Evolutionary conservation across 2,113 vertebrate species (phyloP).

Genomic region (Vidua macroura): DNA sequence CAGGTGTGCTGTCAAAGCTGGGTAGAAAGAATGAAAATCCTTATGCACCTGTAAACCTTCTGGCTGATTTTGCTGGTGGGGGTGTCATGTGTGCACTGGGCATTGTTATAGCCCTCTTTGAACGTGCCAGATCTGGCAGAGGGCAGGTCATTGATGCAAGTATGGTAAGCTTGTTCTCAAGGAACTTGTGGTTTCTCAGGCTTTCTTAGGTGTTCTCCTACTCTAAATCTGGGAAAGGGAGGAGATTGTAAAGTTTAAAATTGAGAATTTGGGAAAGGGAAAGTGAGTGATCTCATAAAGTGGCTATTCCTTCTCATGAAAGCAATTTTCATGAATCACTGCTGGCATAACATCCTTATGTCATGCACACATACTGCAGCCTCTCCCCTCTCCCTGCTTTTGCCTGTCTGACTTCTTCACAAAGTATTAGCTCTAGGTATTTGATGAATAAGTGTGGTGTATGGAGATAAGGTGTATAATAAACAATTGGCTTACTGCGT

Average conservation of each 20-base stretch:
- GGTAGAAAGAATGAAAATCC: constrained; percentile 86
- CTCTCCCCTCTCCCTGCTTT: background rate
- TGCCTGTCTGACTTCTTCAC: background rate
- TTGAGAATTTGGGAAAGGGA: background rate
- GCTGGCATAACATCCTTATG: background rate
- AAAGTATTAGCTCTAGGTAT: background rate
- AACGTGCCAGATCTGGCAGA: constrained; percentile 84
- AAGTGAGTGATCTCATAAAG: background rate
- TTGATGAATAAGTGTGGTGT: background rate
- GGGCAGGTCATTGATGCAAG: constrained; percentile 91
- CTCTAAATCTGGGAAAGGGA: background rate
- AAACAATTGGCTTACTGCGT: background rate
- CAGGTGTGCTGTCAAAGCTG: constrained; percentile 89
- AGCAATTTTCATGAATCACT: background rate
- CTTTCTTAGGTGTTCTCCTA: background rate
- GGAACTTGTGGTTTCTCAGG: background rate
- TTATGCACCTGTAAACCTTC: constrained; percentile 82
- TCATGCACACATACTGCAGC: background rate
- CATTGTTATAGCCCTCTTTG: constrained; percentile 85
- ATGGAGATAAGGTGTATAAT: background rate
- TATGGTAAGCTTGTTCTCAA: constrained; percentile 81
- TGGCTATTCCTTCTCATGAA: background rate
- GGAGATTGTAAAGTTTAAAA: background rate
- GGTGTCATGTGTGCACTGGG: constrained; percentile 87
- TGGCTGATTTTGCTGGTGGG: constrained; percentile 94